These are phyloP conservation scores for Mus spicilegus DNA, from an alignment of 2,113 vertebrate species.

Conservation along the genomic window DNA sequence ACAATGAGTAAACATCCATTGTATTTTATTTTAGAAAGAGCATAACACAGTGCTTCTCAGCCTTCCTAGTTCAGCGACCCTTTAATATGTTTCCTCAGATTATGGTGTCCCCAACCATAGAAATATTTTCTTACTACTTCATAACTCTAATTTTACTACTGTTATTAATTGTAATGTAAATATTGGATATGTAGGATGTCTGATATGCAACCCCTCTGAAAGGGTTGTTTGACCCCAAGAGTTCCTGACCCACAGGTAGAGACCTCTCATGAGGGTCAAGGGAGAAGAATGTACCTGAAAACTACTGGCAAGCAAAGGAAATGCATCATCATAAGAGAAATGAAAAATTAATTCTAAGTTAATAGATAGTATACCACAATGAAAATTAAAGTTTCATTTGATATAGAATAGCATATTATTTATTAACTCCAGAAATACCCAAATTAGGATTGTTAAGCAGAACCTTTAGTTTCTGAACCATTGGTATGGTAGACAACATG, in stretches of 20 bases:
- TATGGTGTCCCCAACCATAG: neutral
- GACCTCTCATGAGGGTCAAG: neutral
- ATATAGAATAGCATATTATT: neutral
- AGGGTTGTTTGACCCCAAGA: neutral
- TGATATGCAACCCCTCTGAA: neutral
- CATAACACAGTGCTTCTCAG: neutral
- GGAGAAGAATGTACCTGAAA: neutral
- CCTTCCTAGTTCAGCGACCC: neutral
- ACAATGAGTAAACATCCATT: neutral
- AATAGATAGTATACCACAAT: neutral
- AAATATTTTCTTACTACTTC: neutral
- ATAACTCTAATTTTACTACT: neutral
- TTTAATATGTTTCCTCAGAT: neutral
- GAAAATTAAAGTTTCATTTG: neutral
- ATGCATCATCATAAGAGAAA: neutral
- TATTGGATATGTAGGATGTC: neutral
- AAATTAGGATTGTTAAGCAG: neutral
- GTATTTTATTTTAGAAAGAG: slow-evolving; percentile 9
- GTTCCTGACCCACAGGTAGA: too few relatives aligned
- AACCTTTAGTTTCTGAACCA: neutral
- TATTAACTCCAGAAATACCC: neutral
- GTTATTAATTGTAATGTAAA: neutral
- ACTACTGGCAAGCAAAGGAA: neutral
- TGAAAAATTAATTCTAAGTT: neutral
- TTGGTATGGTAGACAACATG: neutral